phyloP scores from a whole-genome alignment of 53 echinoderm and acorn worm species.

The Apostichopus leukothele region DNA sequence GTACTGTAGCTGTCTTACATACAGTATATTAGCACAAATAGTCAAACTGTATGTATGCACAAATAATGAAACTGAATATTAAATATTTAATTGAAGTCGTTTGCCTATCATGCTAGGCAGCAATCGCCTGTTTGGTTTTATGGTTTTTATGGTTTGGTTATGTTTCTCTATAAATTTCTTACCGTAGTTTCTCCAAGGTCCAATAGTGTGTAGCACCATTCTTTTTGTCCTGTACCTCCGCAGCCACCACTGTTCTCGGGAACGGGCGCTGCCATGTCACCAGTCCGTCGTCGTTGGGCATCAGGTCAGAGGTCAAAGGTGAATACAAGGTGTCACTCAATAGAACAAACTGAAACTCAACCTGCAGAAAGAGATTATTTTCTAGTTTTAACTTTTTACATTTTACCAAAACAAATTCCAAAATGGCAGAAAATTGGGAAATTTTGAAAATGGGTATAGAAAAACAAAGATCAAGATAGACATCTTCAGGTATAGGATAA shows the following conservation, averaged over 20 bases:
- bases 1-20: too few species aligned
- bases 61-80: too few species aligned
- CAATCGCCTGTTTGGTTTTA: neutral
- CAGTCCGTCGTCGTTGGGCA: constrained; percentile 71
- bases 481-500: too few species aligned
- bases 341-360: constrained; percentile 97
- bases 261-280: constrained; percentile 80
- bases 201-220: constrained; percentile 96
- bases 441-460: too few species aligned
- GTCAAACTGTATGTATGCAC: too few species aligned
- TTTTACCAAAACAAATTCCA: too few species aligned
- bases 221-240: constrained; percentile 92
- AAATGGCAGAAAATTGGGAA: too few species aligned
- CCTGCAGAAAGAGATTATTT: constrained; percentile 49
- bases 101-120: too few species aligned
- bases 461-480: too few species aligned
- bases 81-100: too few species aligned
- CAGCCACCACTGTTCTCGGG: constrained; percentile 91
- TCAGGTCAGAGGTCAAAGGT: constrained; percentile 88
- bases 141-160: neutral
- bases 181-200: constrained; percentile 96
- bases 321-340: constrained; percentile 97
- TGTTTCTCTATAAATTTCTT: constrained; percentile 9
- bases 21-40: too few species aligned
- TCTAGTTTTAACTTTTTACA: too few species aligned